Conservation (phyloP, 2,888 invertebrate species). For the Chrysolina americana region DNA sequence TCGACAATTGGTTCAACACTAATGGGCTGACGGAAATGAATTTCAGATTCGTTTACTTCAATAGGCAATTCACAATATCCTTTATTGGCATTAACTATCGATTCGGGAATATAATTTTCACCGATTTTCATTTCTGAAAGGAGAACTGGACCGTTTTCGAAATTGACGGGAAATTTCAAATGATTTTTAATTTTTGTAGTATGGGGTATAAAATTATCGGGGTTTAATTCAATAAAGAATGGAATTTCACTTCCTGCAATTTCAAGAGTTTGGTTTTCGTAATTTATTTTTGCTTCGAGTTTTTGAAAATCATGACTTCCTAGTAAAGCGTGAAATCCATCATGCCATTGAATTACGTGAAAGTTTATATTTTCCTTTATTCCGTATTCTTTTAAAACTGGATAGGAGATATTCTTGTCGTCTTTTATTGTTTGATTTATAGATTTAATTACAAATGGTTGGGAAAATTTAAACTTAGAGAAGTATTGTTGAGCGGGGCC, state of each 20-base stretch:
- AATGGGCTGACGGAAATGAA: too few species aligned
- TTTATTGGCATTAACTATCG: too few species aligned
- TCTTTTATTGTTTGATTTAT: neutral
- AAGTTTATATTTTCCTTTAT: neutral
- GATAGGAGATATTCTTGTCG: neutral
- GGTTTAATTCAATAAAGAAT: neutral
- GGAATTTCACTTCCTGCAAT: slow-evolving; percentile 8
- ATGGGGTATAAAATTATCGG: neutral
- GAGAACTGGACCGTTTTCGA: neutral
- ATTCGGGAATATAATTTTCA: too few species aligned
- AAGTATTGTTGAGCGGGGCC: too few species aligned
- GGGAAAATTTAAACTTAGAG: too few species aligned
- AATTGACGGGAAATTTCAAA: neutral
- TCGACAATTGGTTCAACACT: too few species aligned
- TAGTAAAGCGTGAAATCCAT: neutral
- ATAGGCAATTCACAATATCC: too few species aligned
- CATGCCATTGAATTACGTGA: neutral
- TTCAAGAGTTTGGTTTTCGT: slow-evolving; percentile 6
- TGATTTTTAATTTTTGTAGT: neutral
- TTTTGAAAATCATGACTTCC: neutral
- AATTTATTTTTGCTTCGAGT: neutral
- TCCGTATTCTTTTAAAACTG: neutral
- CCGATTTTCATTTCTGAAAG: too few species aligned
- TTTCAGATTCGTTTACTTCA: too few species aligned
- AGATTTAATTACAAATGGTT: too few species aligned